These are phyloP conservation scores for Zeus faber DNA, from an alignment of 2,113 vertebrate species.

Conservation along the genomic window DNA sequence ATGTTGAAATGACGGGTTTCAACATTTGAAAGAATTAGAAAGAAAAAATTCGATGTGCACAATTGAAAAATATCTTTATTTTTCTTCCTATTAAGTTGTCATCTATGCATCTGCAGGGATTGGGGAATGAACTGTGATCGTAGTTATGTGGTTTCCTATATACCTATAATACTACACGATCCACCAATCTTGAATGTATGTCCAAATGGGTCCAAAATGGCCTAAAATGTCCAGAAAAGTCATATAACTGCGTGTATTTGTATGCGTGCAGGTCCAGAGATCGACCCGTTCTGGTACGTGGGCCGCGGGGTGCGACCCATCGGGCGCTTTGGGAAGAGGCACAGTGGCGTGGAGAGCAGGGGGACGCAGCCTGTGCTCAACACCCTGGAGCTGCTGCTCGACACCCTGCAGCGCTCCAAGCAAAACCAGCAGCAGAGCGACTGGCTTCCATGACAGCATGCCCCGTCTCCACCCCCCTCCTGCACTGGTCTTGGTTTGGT, in stretches of 20 bases:
- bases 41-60: no score
- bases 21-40: no score
- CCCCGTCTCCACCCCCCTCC: not conserved
- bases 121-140: no score
- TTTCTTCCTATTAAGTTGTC: no score
- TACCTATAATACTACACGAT: no score
- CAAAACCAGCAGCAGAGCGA: conserved; percentile 57
- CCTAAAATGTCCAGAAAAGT: no score
- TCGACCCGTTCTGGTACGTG: conserved; percentile 89
- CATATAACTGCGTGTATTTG: conserved; percentile 14
- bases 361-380: conserved; percentile 61
- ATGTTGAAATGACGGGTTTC: no score
- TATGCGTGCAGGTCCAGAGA: conserved; percentile 82
- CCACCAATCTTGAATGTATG: no score
- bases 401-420: conserved; percentile 71
- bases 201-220: no score
- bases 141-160: no score
- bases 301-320: conserved; percentile 87
- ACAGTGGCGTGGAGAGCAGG: conserved; percentile 49
- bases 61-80: no score
- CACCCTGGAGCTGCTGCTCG: conserved; percentile 71
- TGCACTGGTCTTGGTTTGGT: conserved; percentile 23
- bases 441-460: conserved; percentile 68
- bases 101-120: no score
- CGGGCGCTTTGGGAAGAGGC: conserved; percentile 87